Evolutionary conservation across 2,888 invertebrate genomes (phyloP), one percentile per base, ranked within the genome.

Genomic region (Cecidostiba fungosa): DNA sequence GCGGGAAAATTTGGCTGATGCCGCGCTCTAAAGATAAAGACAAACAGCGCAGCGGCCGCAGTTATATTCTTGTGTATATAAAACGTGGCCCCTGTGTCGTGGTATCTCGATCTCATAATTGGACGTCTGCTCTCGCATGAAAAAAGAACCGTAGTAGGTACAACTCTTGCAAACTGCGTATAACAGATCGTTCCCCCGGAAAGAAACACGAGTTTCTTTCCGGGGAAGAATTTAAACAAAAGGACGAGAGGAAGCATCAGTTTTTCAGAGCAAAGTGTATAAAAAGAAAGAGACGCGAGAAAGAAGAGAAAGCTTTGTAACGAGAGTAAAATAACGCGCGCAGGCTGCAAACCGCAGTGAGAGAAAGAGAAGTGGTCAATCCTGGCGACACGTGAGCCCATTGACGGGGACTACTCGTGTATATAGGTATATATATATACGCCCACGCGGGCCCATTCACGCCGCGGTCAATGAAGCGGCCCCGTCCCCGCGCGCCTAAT

Each of bases 391-490:
- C 69, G 70, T 54, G 43, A 36, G 43, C 72, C 77, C 47, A 66
- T 74, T 66, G 39, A 36, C 43, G 77, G 39, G 70, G 36, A 50
- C 50, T n/a, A 59, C 59, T 36, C 36, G 70, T 10, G 50, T 74
- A 82, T 32, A 72, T 50, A 50, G 26, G 70, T 10, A 36, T 74
- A 82, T 32, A 72, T 50, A 50, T 73, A 70, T 62, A 50, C 79
- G 69, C 84, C 76, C 76, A 80, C 84, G 79, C 73, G 47, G 36
- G 69, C 76, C 79, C 84, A 80, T 80, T 80, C 76, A 80, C 66
- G 76, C 69, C 4, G 50, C 59, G 80, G 84, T 85, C 84, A 85
- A 85, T 85, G 84, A 85, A 70, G 80, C 77, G 70, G n/a, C 66
- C 23, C 77, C 43, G 10, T 39, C 43, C 84, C 74, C 62, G 23